phyloP scores from a whole-genome alignment of 2,888 invertebrate species.

The Encarsia formosa region DNA sequence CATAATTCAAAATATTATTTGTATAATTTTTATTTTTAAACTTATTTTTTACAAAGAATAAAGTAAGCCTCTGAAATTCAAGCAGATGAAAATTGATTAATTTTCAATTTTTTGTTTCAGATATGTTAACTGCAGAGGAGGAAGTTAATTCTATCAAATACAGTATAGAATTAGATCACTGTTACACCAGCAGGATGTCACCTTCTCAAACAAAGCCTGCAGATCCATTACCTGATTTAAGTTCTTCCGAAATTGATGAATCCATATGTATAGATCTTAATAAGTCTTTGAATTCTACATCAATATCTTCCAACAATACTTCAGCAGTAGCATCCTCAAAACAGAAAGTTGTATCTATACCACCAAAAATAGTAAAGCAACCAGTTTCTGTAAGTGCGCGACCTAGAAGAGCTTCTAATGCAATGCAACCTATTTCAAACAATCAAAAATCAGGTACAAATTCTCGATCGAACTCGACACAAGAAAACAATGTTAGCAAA shows the following conservation, averaged over 20 bases:
- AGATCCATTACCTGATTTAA: conserved; percentile 39
- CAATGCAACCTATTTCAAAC: conserved; percentile 11
- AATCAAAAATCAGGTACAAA: conserved; percentile 18
- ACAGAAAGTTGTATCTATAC: conserved; percentile 9
- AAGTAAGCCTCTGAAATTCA: too few relatives aligned
- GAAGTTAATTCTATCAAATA: conserved; percentile 57
- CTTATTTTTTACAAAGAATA: conserved; percentile 35
- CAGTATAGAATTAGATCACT: conserved; percentile 70
- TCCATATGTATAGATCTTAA: conserved; percentile 25
- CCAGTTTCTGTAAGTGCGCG: conserved; percentile 15
- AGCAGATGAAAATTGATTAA: too few relatives aligned
- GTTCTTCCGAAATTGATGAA: conserved; percentile 39
- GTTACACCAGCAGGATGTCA: conserved; percentile 64
- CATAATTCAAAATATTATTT: too few relatives aligned
- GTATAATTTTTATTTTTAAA: conserved; percentile 3
- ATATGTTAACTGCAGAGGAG: conserved; percentile 53
- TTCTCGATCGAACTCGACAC: not conserved
- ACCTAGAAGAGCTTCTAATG: conserved; percentile 22
- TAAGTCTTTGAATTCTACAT: conserved; percentile 6
- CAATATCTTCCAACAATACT: conserved; percentile 19
- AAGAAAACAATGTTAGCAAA: conserved; percentile 24
- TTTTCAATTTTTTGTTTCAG: conserved; percentile 32
- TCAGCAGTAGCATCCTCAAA: conserved; percentile 12
- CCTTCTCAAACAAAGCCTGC: conserved; percentile 59
- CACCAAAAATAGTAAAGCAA: conserved; percentile 24